Evolutionary conservation across 1,140 invertebrate genomes (phyloP).

Genomic region (Saccostrea echinata): DNA sequence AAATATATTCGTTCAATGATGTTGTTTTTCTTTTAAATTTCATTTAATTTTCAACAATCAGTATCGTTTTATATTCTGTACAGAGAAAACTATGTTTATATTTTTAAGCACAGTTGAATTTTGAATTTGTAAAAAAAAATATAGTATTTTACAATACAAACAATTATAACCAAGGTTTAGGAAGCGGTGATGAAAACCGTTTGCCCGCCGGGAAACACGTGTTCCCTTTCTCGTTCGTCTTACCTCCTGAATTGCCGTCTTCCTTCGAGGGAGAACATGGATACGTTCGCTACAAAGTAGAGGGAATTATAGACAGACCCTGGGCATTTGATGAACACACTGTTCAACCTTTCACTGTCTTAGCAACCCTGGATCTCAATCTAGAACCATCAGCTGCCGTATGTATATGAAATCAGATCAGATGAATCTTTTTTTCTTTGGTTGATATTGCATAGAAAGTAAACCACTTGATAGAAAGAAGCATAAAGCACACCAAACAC

Average conservation of each 20-base stretch:
- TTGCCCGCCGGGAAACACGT: constrained; percentile 27
- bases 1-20: too few species aligned
- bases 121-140: too few species aligned
- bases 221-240: constrained; percentile 45
- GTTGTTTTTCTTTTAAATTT: too few species aligned
- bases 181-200: neutral
- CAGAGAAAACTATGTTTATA: too few species aligned
- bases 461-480: too few species aligned
- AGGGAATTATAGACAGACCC: constrained; percentile 76
- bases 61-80: too few species aligned
- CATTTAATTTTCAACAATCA: too few species aligned
- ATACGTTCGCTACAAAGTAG: constrained; percentile 77
- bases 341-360: constrained; percentile 65
- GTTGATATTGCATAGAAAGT: too few species aligned
- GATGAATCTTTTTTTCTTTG: too few species aligned
- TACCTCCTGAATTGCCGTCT: constrained; percentile 46
- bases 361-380: constrained; percentile 70
- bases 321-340: constrained; percentile 71
- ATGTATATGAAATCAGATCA: neutral
- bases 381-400: constrained; percentile 44
- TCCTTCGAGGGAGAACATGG: constrained; percentile 54
- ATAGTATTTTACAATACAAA: too few species aligned
- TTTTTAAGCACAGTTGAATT: too few species aligned
- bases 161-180: neutral
- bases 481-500: too few species aligned